Conservation (phyloP, 2,888 invertebrate genomes). For the Philaethria dido region DNA sequence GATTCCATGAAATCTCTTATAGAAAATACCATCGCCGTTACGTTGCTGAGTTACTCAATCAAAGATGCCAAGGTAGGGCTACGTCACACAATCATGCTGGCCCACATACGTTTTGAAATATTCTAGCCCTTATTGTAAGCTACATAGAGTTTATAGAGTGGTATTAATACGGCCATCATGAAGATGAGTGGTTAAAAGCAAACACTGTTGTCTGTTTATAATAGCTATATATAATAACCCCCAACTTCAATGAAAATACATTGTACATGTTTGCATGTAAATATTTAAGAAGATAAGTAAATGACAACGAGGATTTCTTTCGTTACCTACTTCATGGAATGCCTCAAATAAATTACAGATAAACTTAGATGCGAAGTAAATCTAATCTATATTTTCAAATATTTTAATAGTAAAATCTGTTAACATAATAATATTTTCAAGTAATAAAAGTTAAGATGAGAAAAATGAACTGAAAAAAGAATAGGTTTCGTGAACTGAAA, state of each 20-base stretch:
- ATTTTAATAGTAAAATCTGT: too few species aligned
- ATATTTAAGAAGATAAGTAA: background rate
- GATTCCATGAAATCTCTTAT: slow-evolving; percentile 9
- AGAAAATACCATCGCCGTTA: slow-evolving; percentile 35
- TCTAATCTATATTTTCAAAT: too few species aligned
- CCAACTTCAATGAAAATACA: slow-evolving; percentile 14
- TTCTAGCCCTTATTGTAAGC: slow-evolving; percentile 33
- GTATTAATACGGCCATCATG: slow-evolving; percentile 14
- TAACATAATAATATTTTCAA: too few species aligned
- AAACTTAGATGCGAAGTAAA: too few species aligned
- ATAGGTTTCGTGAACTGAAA: too few species aligned
- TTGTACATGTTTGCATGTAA: background rate
- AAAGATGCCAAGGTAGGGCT: slow-evolving; percentile 51
- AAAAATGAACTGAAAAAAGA: too few species aligned
- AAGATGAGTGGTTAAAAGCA: slow-evolving; percentile 19
- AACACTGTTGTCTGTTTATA: slow-evolving; percentile 21
- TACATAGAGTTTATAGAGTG: slow-evolving; percentile 11
- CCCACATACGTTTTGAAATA: slow-evolving; percentile 31
- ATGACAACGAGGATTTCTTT: background rate
- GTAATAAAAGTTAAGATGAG: too few species aligned
- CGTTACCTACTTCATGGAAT: too few species aligned
- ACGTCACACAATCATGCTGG: slow-evolving; percentile 43
- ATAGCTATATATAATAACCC: slow-evolving; percentile 6
- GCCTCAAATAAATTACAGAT: too few species aligned
- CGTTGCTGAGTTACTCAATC: slow-evolving; percentile 41